phyloP scores from a whole-genome alignment of 2,113 vertebrate species.

The Hippocampus guttulatus region DNA sequence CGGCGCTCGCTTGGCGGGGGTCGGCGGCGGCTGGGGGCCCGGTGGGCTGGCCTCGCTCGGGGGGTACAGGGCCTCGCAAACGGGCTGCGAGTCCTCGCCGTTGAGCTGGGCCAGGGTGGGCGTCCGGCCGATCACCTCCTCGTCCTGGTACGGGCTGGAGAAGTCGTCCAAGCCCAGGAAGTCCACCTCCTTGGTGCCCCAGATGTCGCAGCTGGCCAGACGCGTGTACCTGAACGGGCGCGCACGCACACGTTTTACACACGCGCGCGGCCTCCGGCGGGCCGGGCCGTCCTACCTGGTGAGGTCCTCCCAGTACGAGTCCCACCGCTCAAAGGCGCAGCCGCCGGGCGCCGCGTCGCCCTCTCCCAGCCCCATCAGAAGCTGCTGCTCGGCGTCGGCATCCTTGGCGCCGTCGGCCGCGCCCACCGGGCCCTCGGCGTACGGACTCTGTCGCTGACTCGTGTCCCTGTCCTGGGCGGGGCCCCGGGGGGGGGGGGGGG shows the following conservation, averaged over 20 bases:
- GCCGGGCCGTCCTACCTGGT: constrained; percentile 71
- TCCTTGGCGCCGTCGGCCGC: constrained; percentile 90
- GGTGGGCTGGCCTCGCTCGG: constrained; percentile 77
- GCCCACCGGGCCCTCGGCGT: constrained; percentile 81
- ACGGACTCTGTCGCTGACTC: constrained; percentile 89
- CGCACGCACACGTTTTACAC: not conserved
- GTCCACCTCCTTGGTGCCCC: constrained; percentile 99
- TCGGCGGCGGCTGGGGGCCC: constrained; percentile 69
- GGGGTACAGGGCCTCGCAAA: constrained; percentile 89
- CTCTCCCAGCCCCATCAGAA: constrained; percentile 80
- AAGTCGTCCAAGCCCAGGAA: constrained; percentile 96
- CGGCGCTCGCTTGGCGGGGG: constrained; percentile 77
- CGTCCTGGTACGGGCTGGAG: constrained; percentile 97
- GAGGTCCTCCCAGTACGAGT: constrained; percentile 97
- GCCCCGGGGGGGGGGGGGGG: not conserved
- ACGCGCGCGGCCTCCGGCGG: no score
- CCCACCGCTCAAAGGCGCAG: constrained; percentile 97
- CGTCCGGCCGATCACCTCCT: constrained; percentile 93
- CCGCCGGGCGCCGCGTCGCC: constrained; percentile 81
- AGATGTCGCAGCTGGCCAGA: constrained; percentile 96
- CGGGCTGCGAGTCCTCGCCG: constrained; percentile 94
- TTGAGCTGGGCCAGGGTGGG: constrained; percentile 96
- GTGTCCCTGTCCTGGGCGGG: constrained; percentile 86
- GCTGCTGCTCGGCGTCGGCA: constrained; percentile 83
- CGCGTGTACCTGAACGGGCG: constrained; percentile 80